phyloP scores from a whole-genome alignment of 2,113 vertebrate genomes.

The Andinoacara biseriatus region DNA sequence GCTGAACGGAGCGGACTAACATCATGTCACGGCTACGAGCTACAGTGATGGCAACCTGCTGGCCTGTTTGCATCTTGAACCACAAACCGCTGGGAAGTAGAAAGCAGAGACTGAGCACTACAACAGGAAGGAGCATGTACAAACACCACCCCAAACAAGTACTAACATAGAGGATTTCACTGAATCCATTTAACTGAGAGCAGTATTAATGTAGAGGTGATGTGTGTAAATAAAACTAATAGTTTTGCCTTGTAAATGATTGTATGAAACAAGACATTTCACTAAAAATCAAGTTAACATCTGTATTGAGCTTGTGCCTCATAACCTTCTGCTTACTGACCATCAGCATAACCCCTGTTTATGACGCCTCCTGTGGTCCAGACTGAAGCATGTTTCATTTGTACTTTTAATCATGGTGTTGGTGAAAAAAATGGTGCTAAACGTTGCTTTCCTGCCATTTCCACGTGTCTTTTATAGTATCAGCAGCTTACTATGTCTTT shows the following conservation, averaged over 20 bases:
- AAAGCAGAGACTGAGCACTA: conserved; percentile 74
- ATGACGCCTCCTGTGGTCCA: conserved; percentile 78
- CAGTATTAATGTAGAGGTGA: conserved; percentile 80
- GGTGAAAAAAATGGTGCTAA: conserved; percentile 46
- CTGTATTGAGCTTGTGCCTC: conserved; percentile 87
- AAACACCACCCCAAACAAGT: conserved; percentile 77
- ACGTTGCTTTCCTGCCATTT: conserved; percentile 46
- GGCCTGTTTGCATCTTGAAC: conserved; percentile 90
- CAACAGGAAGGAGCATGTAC: conserved; percentile 84
- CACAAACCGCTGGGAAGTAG: conserved; percentile 76
- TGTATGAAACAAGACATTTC: conserved; percentile 82
- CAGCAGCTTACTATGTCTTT: conserved; percentile 54
- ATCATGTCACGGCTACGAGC: conserved; percentile 87
- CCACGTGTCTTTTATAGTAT: conserved; percentile 46
- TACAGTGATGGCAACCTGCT: conserved; percentile 86
- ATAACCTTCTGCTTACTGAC: conserved; percentile 91
- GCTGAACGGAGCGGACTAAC: conserved; percentile 86
- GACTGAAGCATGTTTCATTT: conserved; percentile 82
- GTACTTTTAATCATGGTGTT: conserved; percentile 76
- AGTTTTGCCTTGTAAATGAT: conserved; percentile 92
- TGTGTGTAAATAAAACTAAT: conserved; percentile 97
- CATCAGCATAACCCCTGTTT: conserved; percentile 87
- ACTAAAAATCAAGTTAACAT: conserved; percentile 92
- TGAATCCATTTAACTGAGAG: conserved; percentile 65
- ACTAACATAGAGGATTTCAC: conserved; percentile 88